These are phyloP conservation scores for Chalcosyrphus nemorum DNA, from an alignment of 2,888 invertebrate species.

Conservation along the genomic window DNA sequence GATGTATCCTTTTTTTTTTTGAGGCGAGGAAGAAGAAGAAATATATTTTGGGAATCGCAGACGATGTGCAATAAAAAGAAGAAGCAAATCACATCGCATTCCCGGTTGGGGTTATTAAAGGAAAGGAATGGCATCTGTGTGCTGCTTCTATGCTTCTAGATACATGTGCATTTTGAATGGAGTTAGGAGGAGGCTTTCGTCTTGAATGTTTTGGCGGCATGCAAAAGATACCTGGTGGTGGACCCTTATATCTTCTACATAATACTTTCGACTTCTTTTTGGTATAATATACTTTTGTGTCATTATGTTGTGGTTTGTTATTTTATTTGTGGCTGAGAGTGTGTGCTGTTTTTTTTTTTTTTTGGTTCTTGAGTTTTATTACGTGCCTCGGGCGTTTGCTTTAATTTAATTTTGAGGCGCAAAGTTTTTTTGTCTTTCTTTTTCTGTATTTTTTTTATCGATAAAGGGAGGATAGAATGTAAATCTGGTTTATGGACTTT, in stretches of 20 bases:
- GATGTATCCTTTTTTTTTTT: constrained; percentile 13
- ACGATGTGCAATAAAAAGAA: constrained; percentile 36
- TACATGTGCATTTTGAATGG: constrained; percentile 14
- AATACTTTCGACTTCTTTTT: constrained; percentile 38
- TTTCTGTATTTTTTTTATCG: background rate
- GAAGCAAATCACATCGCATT: constrained; percentile 46
- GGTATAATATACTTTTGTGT: constrained; percentile 11
- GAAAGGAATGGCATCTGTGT: constrained; percentile 42
- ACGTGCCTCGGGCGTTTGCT: constrained; percentile 37
- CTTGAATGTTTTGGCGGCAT: constrained; percentile 51
- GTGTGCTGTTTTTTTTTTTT: background rate
- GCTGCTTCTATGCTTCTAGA: background rate
- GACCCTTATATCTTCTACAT: constrained; percentile 7
- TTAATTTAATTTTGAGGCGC: constrained; percentile 51
- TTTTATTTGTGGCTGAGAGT: background rate
- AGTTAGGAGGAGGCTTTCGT: background rate
- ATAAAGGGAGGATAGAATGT: background rate
- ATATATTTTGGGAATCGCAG: constrained; percentile 43
- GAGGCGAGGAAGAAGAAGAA: background rate
- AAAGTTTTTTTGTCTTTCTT: background rate
- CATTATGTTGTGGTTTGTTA: background rate
- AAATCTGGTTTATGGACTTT: constrained; percentile 29
- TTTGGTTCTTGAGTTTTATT: constrained; percentile 35
- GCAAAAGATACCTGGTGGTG: constrained; percentile 35
- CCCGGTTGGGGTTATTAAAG: constrained; percentile 23